Evolutionary conservation across 2,797 vertebrate species (phyloP), one percentile per base, ranked within the genome.

Genomic region (Neopelma chrysocephalum): DNA sequence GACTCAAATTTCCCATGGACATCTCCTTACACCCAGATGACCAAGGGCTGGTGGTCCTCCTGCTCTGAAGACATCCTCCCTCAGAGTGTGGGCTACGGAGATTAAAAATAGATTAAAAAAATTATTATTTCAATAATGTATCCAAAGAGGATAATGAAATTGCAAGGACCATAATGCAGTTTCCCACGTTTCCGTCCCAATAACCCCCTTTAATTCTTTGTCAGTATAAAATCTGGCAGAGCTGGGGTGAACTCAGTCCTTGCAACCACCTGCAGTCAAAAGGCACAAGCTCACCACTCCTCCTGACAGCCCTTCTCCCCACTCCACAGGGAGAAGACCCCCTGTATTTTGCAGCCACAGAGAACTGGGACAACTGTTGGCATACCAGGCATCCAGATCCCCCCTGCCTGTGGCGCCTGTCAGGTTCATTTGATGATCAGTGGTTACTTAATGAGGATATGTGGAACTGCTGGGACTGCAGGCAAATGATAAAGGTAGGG

Each of bases 401-500:
- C 65, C 57, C 53, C 31, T 66, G 23, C 45, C 54, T 72, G 50
- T 60, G 56, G 38, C 0, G 3, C 36, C 34, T 66, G 61, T 69
- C 68, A 60, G n/a, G 50, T 70, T 71, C 51, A 10, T 79, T 82
- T 72, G 91, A 53, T 40, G 54, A 93, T 89, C 47, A 20, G 29
- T 38, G 29, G 56, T 62, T 60, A 47, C 62, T 92, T 91, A 81
- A 90, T 75, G 90, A 86, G 62, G 70, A 54, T 32, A 65, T 5
- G 3, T 47, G 47, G 71, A 92, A 43, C 68, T 87, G 81, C 78
- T 89, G 83, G 65, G 53, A n/a, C 84, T 60, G 47, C 82, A 75
- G 72, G 66, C 1, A 4, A 62, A 82, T 22, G 70, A 91, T 92
- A 91, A 95, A 96, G 76, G 88, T 75, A 92, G 40, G n/a, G 50